These are phyloP conservation scores for Zootoca vivipara DNA, from an alignment of 2,113 vertebrate species.

Conservation along the genomic window DNA sequence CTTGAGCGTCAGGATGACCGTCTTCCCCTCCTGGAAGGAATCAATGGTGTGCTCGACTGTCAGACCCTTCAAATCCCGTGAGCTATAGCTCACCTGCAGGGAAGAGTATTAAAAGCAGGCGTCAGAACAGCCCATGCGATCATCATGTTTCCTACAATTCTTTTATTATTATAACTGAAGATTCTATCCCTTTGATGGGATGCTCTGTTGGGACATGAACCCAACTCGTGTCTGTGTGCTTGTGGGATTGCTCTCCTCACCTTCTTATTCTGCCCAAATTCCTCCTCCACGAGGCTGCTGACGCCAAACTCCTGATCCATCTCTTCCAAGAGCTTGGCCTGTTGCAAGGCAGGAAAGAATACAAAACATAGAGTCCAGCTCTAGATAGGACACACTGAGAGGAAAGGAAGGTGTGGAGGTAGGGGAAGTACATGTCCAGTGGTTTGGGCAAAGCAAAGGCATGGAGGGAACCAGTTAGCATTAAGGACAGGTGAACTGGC, in stretches of 20 bases:
- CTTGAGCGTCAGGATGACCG: slow-evolving; percentile 86
- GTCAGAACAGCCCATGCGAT: background rate
- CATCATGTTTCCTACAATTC: too few relatives aligned
- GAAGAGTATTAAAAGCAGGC: background rate
- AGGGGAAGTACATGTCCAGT: too few relatives aligned
- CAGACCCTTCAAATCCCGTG: slow-evolving; percentile 87
- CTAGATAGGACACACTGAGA: too few relatives aligned
- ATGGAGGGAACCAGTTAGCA: background rate
- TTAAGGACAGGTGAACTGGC: too few relatives aligned
- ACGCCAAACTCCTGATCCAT: slow-evolving; percentile 96
- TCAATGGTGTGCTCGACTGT: slow-evolving; percentile 89
- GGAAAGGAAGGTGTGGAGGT: too few relatives aligned
- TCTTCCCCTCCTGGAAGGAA: slow-evolving; percentile 87
- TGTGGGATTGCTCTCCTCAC: slow-evolving; percentile 36
- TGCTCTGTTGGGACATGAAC: too few relatives aligned
- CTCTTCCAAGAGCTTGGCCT: slow-evolving; percentile 90
- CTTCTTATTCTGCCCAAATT: slow-evolving; percentile 83
- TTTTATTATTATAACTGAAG: too few relatives aligned
- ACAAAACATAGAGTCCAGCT: background rate
- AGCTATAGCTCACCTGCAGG: slow-evolving; percentile 76
- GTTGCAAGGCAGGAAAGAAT: background rate
- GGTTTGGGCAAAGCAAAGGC: too few relatives aligned
- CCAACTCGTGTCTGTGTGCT: too few relatives aligned
- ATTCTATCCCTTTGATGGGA: too few relatives aligned
- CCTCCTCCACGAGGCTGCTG: slow-evolving; percentile 89